Conservation (phyloP, 2,888 invertebrate species). For the Osedax frankpressi region DNA sequence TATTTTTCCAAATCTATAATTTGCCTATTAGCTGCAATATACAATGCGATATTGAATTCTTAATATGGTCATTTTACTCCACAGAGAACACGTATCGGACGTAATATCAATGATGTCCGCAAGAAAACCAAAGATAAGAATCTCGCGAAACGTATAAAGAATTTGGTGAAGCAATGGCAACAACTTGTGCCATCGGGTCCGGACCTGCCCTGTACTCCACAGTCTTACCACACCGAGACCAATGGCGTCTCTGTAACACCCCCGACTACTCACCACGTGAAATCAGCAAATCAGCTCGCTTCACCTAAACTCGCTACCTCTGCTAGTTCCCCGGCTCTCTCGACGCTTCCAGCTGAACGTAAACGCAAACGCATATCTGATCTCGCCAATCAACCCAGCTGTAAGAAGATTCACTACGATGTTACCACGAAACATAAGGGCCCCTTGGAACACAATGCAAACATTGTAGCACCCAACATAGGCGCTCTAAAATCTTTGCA, state of each 20-base stretch:
- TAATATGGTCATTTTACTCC: no score
- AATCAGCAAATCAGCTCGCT: background rate
- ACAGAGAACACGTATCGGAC: constrained; percentile 83
- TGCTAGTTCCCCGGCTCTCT: background rate
- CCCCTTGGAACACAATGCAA: no score
- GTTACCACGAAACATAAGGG: no score
- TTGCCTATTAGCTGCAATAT: no score
- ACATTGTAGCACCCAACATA: no score
- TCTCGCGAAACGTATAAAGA: constrained; percentile 76
- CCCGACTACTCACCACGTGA: background rate
- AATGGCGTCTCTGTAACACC: background rate
- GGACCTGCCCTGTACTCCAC: background rate
- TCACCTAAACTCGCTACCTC: background rate
- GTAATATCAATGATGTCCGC: constrained; percentile 78
- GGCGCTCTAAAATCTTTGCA: no score
- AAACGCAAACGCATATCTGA: background rate
- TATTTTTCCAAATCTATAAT: no score
- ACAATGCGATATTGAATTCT: no score
- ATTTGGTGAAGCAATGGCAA: constrained; percentile 80
- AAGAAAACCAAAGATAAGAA: constrained; percentile 70
- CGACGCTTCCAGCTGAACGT: background rate
- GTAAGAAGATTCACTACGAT: background rate
- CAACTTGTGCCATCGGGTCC: constrained; percentile 56
- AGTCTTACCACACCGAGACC: constrained; percentile 2
- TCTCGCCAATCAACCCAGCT: constrained; percentile 5